Evolutionary conservation across 2,113 vertebrate species (phyloP), one percentile per base, ranked within the genome.

Genomic region (Corynorhinus townsendii): DNA sequence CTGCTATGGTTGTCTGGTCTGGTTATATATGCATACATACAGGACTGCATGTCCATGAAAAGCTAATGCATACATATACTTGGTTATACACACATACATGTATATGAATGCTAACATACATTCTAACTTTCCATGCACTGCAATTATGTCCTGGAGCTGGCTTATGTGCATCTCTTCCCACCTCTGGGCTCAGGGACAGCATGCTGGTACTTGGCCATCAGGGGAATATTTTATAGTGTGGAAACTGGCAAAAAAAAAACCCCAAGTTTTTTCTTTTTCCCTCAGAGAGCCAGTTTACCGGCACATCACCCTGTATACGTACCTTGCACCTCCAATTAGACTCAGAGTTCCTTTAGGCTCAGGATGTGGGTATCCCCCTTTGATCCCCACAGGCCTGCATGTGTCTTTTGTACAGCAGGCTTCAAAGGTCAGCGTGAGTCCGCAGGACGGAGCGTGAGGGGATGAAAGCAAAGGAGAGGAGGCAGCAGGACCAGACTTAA

Each of bases 281-380:
- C 33, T 15, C 71, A 38, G 93, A 89, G 69, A 89, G 77, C 75
- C 86, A 89, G 4, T 89, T 89, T 69, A 22, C 33, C 2, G 19
- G 77, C 16, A 20, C 1, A 38, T 40, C 20, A 33, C 69, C 56
- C 80, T 8, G 49, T 49, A 2, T 38, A 1, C 11, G 28, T 56
- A 49, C 52, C 77, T 92, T 71, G 77, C 33, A 16, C 69, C 69
- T 87, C 54, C 88, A 77, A 9, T 75, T 87, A 92, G 72, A 75
- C 54, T 77, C 28, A 17, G 75, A 45, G 43, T 59, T 86, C 54
- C 87, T 93, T 56, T 19, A 47, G 80, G 64, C 30, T 81, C 66
- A 7, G 59, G 45, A 49, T 82, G 79, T 68, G 73, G 3, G 16
- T 4, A 20, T n/a, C 33, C 0, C 3, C 8, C 85, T 83, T 47